Evolutionary conservation across 2,888 invertebrate species (phyloP).

Genomic region (Hermodice carunculata): DNA sequence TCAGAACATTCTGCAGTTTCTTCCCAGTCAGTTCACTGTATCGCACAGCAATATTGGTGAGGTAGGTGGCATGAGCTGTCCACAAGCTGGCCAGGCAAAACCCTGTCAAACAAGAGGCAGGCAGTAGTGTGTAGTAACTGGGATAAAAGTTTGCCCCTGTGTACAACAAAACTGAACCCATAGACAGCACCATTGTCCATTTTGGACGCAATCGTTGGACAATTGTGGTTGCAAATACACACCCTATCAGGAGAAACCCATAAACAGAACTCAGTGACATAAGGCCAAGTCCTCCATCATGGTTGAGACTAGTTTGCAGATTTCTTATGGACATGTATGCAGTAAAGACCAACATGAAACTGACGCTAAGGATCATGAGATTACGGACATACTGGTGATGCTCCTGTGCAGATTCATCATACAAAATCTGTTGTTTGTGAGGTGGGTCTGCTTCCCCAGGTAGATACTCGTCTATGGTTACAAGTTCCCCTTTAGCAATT

Average conservation of each 20-base stretch:
- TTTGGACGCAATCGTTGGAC: conserved; percentile 59
- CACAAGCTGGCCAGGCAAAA: conserved; percentile 57
- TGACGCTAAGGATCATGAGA: conserved; percentile 53
- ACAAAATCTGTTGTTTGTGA: conserved; percentile 12
- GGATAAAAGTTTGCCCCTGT: conserved; percentile 59
- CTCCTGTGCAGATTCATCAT: background rate
- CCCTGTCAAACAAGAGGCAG: conserved; percentile 55
- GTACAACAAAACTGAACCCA: conserved; percentile 43
- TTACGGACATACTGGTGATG: conserved; percentile 51
- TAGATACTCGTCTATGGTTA: no score
- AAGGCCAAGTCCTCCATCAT: conserved; percentile 59
- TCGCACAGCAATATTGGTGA: conserved; percentile 57
- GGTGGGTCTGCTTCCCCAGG: conserved; percentile 8
- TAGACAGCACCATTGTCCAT: conserved; percentile 42
- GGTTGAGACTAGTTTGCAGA: conserved; percentile 65
- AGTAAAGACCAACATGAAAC: conserved; percentile 53
- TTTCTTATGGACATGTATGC: conserved; percentile 60
- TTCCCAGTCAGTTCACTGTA: conserved; percentile 51
- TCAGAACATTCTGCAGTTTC: conserved; percentile 48
- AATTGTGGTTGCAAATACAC: conserved; percentile 60
- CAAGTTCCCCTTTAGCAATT: conserved; percentile 16
- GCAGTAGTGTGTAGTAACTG: conserved; percentile 54
- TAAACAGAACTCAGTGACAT: conserved; percentile 56
- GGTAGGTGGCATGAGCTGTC: conserved; percentile 65
- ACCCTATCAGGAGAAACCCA: conserved; percentile 57